A percentile compares a stretch with the other conserved stretches of the same genome.
Evolutionary conservation across 2,888 invertebrate genomes (phyloP).

Genomic region (Cephalotes varians): DNA sequence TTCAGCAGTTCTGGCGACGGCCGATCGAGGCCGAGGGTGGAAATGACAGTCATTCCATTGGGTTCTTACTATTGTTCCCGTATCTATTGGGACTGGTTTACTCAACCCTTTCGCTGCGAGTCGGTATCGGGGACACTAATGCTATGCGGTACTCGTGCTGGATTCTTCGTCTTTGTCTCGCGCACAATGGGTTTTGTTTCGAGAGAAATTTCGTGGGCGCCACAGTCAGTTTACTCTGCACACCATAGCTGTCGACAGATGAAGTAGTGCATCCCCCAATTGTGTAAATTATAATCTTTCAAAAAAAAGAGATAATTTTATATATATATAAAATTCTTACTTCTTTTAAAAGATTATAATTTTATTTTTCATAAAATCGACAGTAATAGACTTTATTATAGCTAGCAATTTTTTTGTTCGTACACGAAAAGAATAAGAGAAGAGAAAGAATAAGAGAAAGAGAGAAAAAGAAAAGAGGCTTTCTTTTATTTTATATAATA

Average conservation of each 20-base stretch:
- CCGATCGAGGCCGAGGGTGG: conserved; percentile 4
- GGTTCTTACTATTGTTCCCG: conserved; percentile 50
- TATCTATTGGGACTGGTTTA: conserved; percentile 44
- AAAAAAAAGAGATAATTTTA: too few relatives aligned
- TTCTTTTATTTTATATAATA: conserved; percentile 13
- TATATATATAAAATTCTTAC: neutral
- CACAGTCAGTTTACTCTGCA: conserved; percentile 22
- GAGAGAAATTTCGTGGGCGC: conserved; percentile 29
- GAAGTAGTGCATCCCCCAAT: too few relatives aligned
- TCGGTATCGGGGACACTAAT: conserved; percentile 40
- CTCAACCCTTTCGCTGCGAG: conserved; percentile 52
- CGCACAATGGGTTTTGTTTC: conserved; percentile 46
- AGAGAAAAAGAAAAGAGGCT: neutral
- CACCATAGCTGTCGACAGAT: neutral
- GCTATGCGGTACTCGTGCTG: conserved; percentile 17
- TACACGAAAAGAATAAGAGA: neutral
- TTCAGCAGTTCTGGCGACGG: conserved; percentile 25
- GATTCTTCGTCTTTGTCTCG: conserved; percentile 50
- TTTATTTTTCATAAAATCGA: neutral
- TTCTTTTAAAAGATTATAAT: neutral
- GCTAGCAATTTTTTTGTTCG: neutral
- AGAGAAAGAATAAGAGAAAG: too few relatives aligned
- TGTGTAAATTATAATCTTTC: too few relatives aligned
- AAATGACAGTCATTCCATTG: conserved; percentile 46
- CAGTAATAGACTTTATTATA: neutral